A percentile compares a stretch with the other conserved stretches of the same genome.
Conservation (phyloP, 92 coral and sea anemone species). For the Blastomussa wellsi region DNA sequence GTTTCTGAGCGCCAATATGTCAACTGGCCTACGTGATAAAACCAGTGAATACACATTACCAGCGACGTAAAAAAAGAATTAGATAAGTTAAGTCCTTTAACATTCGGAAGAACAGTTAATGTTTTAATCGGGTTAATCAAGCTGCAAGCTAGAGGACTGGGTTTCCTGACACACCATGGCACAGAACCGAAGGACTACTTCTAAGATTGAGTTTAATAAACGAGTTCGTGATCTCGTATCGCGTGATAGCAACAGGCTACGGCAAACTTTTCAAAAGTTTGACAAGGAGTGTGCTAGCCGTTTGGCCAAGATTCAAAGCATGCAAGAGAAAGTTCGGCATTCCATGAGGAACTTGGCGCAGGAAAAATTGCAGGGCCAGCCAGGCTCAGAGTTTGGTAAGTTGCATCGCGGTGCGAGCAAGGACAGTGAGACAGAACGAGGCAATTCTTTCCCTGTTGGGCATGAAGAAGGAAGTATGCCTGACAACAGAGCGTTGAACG, state of each 20-base stretch:
- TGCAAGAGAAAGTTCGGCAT: conserved; percentile 81
- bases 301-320: conserved; percentile 74
- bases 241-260: conserved; percentile 62
- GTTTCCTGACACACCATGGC: conserved; percentile 28
- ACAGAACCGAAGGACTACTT: conserved; percentile 42
- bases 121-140: background rate
- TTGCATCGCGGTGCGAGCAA: background rate
- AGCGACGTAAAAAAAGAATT: background rate
- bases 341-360: conserved; percentile 75
- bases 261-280: conserved; percentile 63
- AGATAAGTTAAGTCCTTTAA: background rate
- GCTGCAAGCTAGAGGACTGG: too few relatives aligned
- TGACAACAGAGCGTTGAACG: background rate
- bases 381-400: background rate
- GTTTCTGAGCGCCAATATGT: background rate
- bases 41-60: background rate
- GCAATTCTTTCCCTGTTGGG: background rate
- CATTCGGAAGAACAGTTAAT: background rate
- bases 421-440: conserved; percentile 23
- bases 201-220: conserved; percentile 67
- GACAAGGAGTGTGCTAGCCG: conserved; percentile 77
- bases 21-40: conserved; percentile 4
- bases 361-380: conserved; percentile 50
- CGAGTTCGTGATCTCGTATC: conserved; percentile 79
- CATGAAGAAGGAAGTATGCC: background rate